Evolutionary conservation across 2,888 invertebrate species (phyloP).

Genomic region (Noctua fimbriata): DNA sequence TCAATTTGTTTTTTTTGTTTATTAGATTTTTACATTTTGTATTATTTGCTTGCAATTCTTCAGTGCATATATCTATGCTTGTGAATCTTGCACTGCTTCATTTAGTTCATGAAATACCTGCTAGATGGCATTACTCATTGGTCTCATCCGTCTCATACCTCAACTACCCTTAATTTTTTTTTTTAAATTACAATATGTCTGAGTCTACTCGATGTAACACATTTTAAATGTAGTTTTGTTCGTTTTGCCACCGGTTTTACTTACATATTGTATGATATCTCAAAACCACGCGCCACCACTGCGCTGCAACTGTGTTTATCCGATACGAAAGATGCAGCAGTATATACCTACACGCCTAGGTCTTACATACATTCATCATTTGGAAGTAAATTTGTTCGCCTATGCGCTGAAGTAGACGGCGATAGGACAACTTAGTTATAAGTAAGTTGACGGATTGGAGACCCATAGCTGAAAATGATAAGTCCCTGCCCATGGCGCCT

Average conservation of each 20-base stretch:
- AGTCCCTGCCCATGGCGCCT: neutral
- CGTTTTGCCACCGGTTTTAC: neutral
- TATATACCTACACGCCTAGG: neutral
- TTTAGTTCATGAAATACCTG: neutral
- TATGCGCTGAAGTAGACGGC: neutral
- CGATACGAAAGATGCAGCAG: neutral
- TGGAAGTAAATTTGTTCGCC: neutral
- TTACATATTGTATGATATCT: neutral
- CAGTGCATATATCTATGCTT: neutral
- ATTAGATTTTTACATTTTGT: neutral
- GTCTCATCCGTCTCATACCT: too few relatives aligned
- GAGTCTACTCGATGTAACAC: neutral
- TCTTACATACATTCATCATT: neutral
- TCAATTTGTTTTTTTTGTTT: neutral
- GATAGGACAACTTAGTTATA: neutral
- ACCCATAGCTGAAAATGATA: neutral
- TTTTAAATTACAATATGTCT: neutral
- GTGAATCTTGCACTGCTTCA: neutral
- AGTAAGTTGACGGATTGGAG: neutral
- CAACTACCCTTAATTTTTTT: neutral
- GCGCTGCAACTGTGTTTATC: too few relatives aligned
- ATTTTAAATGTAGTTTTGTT: neutral
- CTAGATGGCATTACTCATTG: conserved; percentile 31
- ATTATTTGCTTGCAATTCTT: neutral
- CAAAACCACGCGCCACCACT: neutral